phyloP scores from a whole-genome alignment of 2,797 vertebrate species.

The Mus spretus region DNA sequence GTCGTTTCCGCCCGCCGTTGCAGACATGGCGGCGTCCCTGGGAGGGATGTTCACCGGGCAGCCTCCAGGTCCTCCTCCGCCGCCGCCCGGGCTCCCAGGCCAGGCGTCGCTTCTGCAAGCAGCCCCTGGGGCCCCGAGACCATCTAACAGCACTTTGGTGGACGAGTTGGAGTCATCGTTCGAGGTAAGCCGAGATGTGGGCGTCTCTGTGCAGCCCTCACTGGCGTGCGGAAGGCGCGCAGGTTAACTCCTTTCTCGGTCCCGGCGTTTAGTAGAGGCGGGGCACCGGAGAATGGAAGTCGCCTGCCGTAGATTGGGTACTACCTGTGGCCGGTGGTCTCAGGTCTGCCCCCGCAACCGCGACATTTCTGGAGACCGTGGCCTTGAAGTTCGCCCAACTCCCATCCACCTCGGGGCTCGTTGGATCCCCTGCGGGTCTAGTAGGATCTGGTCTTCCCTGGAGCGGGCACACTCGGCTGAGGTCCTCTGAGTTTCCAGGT shows the following conservation, averaged over 20 bases:
- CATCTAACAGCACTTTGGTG: slow-evolving; percentile 92
- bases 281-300: neutral
- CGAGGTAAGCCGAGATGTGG: slow-evolving; percentile 89
- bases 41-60: slow-evolving; percentile 94
- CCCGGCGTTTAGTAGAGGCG: neutral
- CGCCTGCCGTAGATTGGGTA: neutral
- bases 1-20: accelerated
- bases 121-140: slow-evolving; percentile 88
- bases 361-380: neutral
- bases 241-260: neutral
- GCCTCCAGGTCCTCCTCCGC: slow-evolving; percentile 84
- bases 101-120: slow-evolving; percentile 91
- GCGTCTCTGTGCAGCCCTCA: neutral
- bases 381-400: neutral
- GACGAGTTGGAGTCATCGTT: slow-evolving; percentile 98
- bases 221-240: neutral
- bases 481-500: neutral
- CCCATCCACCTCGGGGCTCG: no score
- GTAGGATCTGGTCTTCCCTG: no score
- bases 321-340: no score
- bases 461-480: neutral
- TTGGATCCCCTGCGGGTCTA: neutral
- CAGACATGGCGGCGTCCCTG: slow-evolving; percentile 92
- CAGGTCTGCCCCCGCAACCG: neutral
- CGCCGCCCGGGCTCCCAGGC: slow-evolving; percentile 89